Conservation (phyloP, 2,888 invertebrate species). For the Cephus rjabovi region DNA sequence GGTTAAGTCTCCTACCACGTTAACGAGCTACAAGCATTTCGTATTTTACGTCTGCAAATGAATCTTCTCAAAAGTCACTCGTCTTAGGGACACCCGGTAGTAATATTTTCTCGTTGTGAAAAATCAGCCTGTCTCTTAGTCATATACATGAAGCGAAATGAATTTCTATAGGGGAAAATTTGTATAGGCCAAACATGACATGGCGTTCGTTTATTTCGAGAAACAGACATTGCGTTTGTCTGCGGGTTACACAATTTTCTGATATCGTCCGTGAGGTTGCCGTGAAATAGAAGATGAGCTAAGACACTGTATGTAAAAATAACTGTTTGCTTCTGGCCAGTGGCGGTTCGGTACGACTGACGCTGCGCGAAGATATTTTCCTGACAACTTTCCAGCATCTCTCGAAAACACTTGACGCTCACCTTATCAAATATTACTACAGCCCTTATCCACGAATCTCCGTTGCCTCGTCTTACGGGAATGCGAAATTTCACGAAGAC, state of each 20-base stretch:
- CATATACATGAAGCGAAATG: not conserved
- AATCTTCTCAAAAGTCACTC: not conserved
- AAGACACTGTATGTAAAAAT: constrained; percentile 10
- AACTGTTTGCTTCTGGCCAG: constrained; percentile 1
- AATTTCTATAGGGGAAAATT: not conserved
- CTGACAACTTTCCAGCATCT: not conserved
- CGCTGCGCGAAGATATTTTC: not conserved
- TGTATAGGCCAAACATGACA: not conserved
- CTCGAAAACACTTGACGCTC: not conserved
- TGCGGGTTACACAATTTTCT: constrained; percentile 2
- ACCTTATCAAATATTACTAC: not conserved
- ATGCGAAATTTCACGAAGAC: not conserved
- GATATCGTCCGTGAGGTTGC: constrained; percentile 7
- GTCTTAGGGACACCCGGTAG: not conserved
- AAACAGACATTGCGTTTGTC: not conserved
- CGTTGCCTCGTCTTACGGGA: not conserved
- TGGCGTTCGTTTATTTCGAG: not conserved
- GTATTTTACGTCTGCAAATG: not conserved
- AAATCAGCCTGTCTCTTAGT: not conserved
- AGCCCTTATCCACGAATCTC: not conserved
- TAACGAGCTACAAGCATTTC: not conserved
- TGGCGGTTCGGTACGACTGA: not conserved
- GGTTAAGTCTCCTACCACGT: not conserved
- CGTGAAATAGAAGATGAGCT: constrained; percentile 17
- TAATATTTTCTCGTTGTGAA: not conserved